A percentile compares a stretch with the other conserved stretches of the same genome.
Evolutionary conservation across 2,113 vertebrate species (phyloP).

Genomic region (Recurvirostra avosetta): DNA sequence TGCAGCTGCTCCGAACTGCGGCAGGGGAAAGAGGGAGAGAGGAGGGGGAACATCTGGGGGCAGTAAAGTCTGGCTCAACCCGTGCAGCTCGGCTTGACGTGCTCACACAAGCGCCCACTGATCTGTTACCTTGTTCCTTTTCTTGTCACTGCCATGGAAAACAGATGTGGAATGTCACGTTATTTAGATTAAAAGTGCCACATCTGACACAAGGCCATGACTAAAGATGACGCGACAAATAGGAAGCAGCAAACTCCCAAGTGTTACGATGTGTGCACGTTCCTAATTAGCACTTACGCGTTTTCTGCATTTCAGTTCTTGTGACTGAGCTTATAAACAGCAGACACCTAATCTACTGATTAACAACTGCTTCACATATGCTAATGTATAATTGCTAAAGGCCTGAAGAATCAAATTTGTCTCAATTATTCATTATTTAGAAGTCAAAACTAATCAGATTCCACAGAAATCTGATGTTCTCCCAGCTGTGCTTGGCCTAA

Average conservation of each 20-base stretch:
- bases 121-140: slow-evolving; percentile 3
- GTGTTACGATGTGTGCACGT: not conserved
- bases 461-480: not conserved
- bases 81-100: not conserved
- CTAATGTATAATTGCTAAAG: not conserved
- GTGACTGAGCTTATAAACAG: not conserved
- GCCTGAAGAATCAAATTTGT: not conserved
- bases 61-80: not conserved
- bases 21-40: not conserved
- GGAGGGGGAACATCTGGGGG: not conserved
- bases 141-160: not conserved
- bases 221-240: not conserved
- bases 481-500: not conserved
- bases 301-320: not conserved
- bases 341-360: not conserved
- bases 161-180: not conserved
- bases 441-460: not conserved
- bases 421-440: not conserved
- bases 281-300: not conserved
- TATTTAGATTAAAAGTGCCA: not conserved
- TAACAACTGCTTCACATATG: not conserved
- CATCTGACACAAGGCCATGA: not conserved
- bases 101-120: not conserved
- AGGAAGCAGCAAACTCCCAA: not conserved
- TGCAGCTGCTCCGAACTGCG: rapidly evolving